phyloP scores from a whole-genome alignment of 2,113 vertebrate species.

The Steatornis caripensis region DNA sequence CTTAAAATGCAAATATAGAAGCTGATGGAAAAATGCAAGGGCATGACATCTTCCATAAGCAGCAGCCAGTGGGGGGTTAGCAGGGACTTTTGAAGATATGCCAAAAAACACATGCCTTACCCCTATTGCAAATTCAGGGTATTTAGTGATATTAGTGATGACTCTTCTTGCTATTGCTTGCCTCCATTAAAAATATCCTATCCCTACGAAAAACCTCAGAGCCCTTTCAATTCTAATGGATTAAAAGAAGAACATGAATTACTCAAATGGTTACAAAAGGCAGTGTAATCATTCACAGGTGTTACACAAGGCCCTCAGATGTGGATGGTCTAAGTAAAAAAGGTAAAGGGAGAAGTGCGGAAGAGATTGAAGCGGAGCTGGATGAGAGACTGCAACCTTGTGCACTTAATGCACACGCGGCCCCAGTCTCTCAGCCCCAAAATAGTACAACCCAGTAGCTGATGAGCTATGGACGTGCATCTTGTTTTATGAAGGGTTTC shows the following conservation, averaged over 20 bases:
- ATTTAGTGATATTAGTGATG: background rate
- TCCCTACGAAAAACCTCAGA: background rate
- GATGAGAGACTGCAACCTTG: background rate
- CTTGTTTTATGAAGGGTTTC: background rate
- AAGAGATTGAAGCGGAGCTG: background rate
- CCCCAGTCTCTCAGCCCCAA: background rate
- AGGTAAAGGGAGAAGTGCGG: background rate
- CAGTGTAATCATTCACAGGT: background rate
- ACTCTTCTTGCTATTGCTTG: background rate
- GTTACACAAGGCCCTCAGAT: background rate
- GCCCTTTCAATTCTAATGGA: background rate
- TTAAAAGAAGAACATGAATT: background rate
- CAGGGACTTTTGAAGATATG: background rate
- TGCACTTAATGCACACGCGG: fast-evolving
- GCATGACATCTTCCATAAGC: background rate
- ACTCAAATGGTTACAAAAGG: background rate
- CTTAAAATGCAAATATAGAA: background rate
- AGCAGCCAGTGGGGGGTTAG: background rate
- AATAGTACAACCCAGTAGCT: background rate
- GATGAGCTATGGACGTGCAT: background rate
- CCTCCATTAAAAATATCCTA: background rate
- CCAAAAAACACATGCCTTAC: background rate
- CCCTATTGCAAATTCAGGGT: background rate
- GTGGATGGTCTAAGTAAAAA: background rate
- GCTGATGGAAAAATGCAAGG: background rate